Base-by-base conservation (phyloP, 2,888 invertebrate species). In the Isoperla grammatica region DNA sequence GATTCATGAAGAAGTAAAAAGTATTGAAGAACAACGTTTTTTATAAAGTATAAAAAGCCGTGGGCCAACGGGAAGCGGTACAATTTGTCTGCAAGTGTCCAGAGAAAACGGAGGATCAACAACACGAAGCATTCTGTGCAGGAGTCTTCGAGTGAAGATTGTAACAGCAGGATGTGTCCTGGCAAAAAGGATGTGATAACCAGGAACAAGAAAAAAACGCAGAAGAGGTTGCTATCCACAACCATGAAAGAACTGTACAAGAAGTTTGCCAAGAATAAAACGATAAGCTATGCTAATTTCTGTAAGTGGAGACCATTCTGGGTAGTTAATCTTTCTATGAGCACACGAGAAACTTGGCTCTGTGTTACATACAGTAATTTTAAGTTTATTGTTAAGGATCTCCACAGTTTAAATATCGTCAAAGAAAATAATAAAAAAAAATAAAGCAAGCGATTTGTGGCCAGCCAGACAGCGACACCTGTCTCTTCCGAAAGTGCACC, bases 231-330 rank as follows among this genome's bases (percentile, higher is more conserved):
- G 40, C 40, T 40, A 3, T 40, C 40, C 15, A 4, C 55, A 13
- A 56, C 53, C n/a, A 22, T 65, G 23, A 61, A 60, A 49, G 59
- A 58, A 23, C 56, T 64, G 12, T 59, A 64, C 45, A 23, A 48
- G 35, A 66, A 60, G 50, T 66, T 66, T 49, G 19, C 43, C 43
- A 48, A 49, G 17, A 49, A 12, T 9, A 17, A 46, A 12, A 39
- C 43, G 15, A 43, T 61, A 8, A 55, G 58, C 42, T 66, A 64
- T 57, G n/a, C 64, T 15, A 23, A 56, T 6, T 66, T 66, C 39
- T 61, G 63, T 50, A 17, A 43, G 35, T 50, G 63, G 13, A 46
- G 55, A 37, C 66, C 65, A 12, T 66, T 66, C 57, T 66, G 65
- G 65, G 53, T 66, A n/a, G 56, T 63, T 23, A 40, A 37, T 39